These are phyloP conservation scores for Cuculus canorus DNA, from an alignment of 2,797 vertebrate species.

Conservation along the genomic window DNA sequence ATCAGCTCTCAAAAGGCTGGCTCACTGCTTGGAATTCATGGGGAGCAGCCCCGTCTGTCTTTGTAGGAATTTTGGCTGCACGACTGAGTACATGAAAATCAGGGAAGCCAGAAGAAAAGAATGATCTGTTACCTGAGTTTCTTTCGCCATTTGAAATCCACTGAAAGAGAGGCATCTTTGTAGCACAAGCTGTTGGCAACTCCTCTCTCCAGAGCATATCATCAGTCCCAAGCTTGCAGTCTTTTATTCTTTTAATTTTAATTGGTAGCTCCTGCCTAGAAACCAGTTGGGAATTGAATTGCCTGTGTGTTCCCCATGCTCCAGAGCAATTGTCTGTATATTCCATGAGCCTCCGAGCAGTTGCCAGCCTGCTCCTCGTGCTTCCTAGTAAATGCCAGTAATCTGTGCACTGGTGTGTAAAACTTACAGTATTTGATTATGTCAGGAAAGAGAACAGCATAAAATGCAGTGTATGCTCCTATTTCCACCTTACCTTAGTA, in stretches of 20 bases:
- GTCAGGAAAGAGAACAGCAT: neutral
- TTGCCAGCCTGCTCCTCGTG: constrained; percentile 42
- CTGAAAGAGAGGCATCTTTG: constrained; percentile 60
- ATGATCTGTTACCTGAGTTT: constrained; percentile 59
- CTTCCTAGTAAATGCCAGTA: constrained; percentile 57
- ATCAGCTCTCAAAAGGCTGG: constrained; percentile 35
- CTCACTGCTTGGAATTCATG: constrained; percentile 36
- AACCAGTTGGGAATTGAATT: constrained; percentile 67
- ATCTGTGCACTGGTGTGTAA: constrained; percentile 46
- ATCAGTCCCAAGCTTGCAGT: constrained; percentile 40
- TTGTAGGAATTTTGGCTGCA: constrained; percentile 64
- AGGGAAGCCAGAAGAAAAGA: constrained; percentile 64
- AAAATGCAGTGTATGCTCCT: neutral
- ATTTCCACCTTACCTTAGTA: neutral
- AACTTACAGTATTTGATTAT: constrained; percentile 18
- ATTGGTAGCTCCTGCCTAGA: constrained; percentile 69
- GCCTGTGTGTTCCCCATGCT: constrained; percentile 25
- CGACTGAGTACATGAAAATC: constrained; percentile 47
- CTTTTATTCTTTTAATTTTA: constrained; percentile 71
- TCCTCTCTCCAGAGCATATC: constrained; percentile 56
- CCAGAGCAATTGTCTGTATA: constrained; percentile 47
- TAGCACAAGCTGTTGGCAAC: constrained; percentile 63
- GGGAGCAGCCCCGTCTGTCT: constrained; percentile 41
- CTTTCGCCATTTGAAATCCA: constrained; percentile 63
- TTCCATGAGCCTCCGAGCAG: constrained; percentile 38